Percentiles rank a stretch among this genome's conserved stretches.
These are phyloP conservation scores for Rhinoptilus africanus DNA, from an alignment of 2,113 vertebrate genomes.

Conservation along the genomic window DNA sequence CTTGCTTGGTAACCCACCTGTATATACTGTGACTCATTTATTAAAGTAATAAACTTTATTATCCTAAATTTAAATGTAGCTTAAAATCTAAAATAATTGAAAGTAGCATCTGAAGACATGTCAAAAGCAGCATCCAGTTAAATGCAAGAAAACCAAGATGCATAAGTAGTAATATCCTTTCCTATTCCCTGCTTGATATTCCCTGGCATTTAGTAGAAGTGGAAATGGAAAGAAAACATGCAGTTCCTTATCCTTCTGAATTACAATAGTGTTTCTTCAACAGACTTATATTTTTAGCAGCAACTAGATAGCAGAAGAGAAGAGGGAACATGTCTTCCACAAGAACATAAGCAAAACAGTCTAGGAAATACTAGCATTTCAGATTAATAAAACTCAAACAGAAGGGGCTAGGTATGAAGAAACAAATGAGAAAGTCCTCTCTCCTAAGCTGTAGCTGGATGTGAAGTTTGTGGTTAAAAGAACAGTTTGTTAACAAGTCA, in stretches of 20 bases:
- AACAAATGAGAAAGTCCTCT: background rate
- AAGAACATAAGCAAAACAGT: background rate
- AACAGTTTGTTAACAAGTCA: background rate
- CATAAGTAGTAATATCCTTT: background rate
- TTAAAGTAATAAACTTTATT: background rate
- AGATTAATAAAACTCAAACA: background rate
- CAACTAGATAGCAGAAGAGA: background rate
- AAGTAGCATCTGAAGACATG: background rate
- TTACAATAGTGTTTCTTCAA: background rate
- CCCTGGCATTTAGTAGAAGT: background rate
- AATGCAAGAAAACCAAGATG: background rate
- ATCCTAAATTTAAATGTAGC: background rate
- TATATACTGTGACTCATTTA: background rate
- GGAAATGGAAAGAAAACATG: background rate
- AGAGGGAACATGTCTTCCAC: background rate
- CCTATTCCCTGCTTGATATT: background rate
- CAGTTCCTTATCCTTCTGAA: background rate
- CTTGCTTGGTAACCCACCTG: background rate
- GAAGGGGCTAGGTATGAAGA: background rate
- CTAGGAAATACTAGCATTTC: background rate
- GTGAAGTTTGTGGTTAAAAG: background rate
- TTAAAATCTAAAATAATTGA: background rate
- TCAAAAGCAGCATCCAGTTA: background rate
- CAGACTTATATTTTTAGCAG: background rate
- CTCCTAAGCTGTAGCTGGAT: background rate